Conservation (phyloP, 2,113 vertebrate species). For the Scytalopus superciliaris region DNA sequence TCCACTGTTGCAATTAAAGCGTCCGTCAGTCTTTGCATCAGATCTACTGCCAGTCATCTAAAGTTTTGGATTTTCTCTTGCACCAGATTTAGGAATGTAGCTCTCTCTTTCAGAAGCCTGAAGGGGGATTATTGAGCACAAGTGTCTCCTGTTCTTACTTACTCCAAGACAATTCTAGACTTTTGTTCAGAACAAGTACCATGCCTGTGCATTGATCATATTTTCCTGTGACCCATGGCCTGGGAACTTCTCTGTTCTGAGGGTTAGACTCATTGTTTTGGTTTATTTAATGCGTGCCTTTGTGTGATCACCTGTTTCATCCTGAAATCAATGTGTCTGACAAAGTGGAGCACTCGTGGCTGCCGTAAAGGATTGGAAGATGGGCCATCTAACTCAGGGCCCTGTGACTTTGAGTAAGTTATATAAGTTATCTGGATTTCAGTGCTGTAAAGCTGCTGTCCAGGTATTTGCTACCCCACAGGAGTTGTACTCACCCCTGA, state of each 20-base stretch:
- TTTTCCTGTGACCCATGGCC: not conserved
- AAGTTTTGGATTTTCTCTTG: not conserved
- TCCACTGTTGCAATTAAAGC: not conserved
- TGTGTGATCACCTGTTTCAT: not conserved
- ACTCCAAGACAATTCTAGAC: not conserved
- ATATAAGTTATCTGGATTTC: not conserved
- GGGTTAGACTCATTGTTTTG: not conserved
- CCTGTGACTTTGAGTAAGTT: not conserved
- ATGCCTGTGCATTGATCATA: not conserved
- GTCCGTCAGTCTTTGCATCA: not conserved
- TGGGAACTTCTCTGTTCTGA: not conserved
- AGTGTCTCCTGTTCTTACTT: not conserved
- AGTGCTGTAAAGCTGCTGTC: not conserved
- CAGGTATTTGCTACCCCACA: not conserved
- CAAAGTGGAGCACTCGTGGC: not conserved
- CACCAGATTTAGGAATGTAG: not conserved
- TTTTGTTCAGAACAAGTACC: not conserved
- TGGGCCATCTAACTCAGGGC: not conserved
- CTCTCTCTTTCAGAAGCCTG: not conserved
- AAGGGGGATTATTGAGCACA: not conserved
- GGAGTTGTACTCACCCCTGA: not conserved
- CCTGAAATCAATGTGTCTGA: not conserved
- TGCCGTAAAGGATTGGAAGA: not conserved
- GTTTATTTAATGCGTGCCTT: not conserved
- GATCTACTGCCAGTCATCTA: not conserved